A percentile compares a stretch with the other conserved stretches of the same genome.
phyloP scores from a whole-genome alignment of 2,113 vertebrate genomes.

The Vulpes vulpes region DNA sequence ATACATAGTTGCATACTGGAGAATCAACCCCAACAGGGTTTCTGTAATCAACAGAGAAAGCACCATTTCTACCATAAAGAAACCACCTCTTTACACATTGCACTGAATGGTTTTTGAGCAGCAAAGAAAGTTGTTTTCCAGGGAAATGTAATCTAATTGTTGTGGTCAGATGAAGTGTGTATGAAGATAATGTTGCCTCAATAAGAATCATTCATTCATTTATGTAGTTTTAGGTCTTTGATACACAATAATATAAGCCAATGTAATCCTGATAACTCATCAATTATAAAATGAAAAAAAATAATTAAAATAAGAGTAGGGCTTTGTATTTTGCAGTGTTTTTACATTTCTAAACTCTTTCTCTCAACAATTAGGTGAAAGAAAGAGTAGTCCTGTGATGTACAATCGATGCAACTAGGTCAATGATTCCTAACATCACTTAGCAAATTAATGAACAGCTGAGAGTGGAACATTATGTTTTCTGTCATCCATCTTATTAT shows the following conservation, averaged over 20 bases:
- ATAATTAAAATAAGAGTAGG: background rate
- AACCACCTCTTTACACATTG: background rate
- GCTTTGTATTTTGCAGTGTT: background rate
- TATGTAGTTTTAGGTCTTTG: background rate
- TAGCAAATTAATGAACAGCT: conserved; percentile 2
- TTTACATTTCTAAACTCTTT: background rate
- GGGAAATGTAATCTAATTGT: background rate
- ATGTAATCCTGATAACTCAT: background rate
- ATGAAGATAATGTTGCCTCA: background rate
- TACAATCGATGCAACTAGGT: background rate
- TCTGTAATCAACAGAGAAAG: background rate
- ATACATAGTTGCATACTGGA: background rate
- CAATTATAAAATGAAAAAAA: background rate
- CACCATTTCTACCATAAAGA: background rate
- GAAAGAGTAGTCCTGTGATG: background rate
- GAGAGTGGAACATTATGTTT: background rate
- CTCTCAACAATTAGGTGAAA: background rate
- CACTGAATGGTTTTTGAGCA: background rate
- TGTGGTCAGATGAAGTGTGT: background rate
- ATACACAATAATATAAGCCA: background rate
- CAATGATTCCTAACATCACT: background rate
- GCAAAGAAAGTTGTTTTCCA: background rate
- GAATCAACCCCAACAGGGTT: background rate
- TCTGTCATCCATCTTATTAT: background rate
- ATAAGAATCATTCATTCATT: background rate